phyloP scores from a whole-genome alignment of 1,140 invertebrate species.

The Orchesella cincta region DNA sequence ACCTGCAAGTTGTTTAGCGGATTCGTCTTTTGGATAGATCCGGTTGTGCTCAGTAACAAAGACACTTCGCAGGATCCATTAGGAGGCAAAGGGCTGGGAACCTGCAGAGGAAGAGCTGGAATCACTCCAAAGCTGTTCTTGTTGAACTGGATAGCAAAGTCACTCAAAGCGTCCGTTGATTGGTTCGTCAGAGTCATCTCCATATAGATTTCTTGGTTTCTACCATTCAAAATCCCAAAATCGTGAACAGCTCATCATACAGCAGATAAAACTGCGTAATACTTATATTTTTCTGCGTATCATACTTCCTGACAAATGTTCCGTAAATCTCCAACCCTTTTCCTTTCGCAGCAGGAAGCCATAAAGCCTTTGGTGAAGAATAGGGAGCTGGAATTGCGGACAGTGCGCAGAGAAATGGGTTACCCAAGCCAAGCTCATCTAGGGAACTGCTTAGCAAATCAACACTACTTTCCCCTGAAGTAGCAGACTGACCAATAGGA shows the following conservation, averaged over 20 bases:
- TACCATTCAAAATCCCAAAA: too few relatives aligned
- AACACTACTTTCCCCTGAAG: slow-evolving; percentile 92
- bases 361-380: slow-evolving; percentile 80
- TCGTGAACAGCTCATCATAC: too few relatives aligned
- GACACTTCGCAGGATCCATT: slow-evolving; percentile 78
- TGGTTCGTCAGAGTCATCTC: slow-evolving; percentile 96
- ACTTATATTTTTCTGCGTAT: slow-evolving; percentile 9
- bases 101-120: slow-evolving; percentile 77
- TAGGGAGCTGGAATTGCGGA: slow-evolving; percentile 67
- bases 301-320: slow-evolving; percentile 79
- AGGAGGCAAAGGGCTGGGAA: slow-evolving; percentile 77
- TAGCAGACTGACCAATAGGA: slow-evolving; percentile 60
- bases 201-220: slow-evolving; percentile 85
- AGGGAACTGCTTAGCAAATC: slow-evolving; percentile 89
- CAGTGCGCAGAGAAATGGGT: slow-evolving; percentile 80
- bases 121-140: slow-evolving; percentile 96
- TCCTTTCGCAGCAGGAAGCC: slow-evolving; percentile 91
- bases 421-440: slow-evolving; percentile 68
- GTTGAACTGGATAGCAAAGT: slow-evolving; percentile 97
- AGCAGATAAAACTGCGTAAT: background rate
- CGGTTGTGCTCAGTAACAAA: slow-evolving; percentile 75
- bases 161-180: slow-evolving; percentile 95
- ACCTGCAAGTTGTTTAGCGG: slow-evolving; percentile 94
- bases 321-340: slow-evolving; percentile 98
- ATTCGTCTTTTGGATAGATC: slow-evolving; percentile 96